These are phyloP conservation scores for Mycteria americana DNA, from an alignment of 2,797 vertebrate genomes.

Conservation along the genomic window DNA sequence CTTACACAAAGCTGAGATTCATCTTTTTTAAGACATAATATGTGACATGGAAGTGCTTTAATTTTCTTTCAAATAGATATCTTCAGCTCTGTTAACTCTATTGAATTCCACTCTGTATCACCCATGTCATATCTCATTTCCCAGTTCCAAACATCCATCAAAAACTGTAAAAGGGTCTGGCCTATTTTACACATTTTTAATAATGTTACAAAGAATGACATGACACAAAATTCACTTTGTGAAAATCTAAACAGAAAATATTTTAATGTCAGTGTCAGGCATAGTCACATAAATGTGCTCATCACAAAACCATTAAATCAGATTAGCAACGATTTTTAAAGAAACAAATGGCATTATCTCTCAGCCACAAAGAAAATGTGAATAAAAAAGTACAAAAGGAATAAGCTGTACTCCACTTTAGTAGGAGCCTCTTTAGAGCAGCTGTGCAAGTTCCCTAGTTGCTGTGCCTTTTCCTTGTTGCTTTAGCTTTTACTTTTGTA, in stretches of 20 bases:
- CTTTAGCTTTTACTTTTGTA: not conserved
- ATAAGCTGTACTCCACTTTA: not conserved
- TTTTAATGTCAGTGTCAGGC: not conserved
- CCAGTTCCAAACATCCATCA: conserved; percentile 22
- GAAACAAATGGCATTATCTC: not conserved
- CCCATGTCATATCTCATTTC: conserved; percentile 13
- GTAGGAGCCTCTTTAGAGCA: not conserved
- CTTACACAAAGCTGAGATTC: not conserved
- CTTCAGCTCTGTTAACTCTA: conserved; percentile 5
- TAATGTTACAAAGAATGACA: conserved; percentile 10
- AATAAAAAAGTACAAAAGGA: not conserved
- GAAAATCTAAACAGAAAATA: not conserved
- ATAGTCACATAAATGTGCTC: not conserved
- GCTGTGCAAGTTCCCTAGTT: not conserved
- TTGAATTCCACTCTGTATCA: conserved; percentile 4
- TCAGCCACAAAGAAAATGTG: not conserved
- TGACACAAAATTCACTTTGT: conserved; percentile 3
- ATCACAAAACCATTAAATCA: conserved; percentile 17
- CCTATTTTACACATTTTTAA: conserved; percentile 36
- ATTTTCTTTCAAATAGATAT: conserved; percentile 22
- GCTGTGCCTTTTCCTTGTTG: not conserved
- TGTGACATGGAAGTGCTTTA: not conserved
- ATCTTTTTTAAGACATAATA: not conserved
- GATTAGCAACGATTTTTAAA: not conserved
- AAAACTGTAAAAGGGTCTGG: conserved; percentile 27